Evolutionary conservation across 2,797 vertebrate genomes (phyloP).

Genomic region (Typhlichthys eigenmanni): DNA sequence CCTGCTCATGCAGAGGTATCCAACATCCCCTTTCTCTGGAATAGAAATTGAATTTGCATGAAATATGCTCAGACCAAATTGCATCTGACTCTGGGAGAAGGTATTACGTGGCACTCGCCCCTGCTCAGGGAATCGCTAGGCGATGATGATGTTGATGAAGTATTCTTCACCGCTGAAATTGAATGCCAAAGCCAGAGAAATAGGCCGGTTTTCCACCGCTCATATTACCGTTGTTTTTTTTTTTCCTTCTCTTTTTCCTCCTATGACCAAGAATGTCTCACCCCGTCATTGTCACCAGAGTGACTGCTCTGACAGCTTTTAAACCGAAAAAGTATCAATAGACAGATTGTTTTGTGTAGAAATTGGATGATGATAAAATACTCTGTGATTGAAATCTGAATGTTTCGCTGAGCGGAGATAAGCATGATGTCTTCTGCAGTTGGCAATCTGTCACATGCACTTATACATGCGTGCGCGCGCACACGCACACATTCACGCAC

Average conservation of each 20-base stretch:
- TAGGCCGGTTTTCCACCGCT: slow-evolving; percentile 55
- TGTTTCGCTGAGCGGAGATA: slow-evolving; percentile 23
- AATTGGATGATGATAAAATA: slow-evolving; percentile 45
- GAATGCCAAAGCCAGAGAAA: slow-evolving; percentile 66
- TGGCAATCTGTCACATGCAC: slow-evolving; percentile 21
- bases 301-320: slow-evolving; percentile 30
- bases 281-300: slow-evolving; percentile 32
- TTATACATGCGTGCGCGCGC: slow-evolving; percentile 1
- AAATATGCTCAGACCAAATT: slow-evolving; percentile 81
- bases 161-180: slow-evolving; percentile 75
- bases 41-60: slow-evolving; percentile 84
- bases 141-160: slow-evolving; percentile 76
- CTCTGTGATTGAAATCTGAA: slow-evolving; percentile 34
- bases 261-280: slow-evolving; percentile 15
- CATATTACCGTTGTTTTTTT: slow-evolving; percentile 32
- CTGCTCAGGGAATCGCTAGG: slow-evolving; percentile 70
- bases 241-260: too few species aligned
- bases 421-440: slow-evolving; percentile 14
- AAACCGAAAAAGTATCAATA: slow-evolving; percentile 32
- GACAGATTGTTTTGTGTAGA: slow-evolving; percentile 35
- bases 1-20: slow-evolving; percentile 70
- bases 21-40: slow-evolving; percentile 66
- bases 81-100: slow-evolving; percentile 80
- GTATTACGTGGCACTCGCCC: slow-evolving; percentile 74
- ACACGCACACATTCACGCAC: slow-evolving; percentile 8